phyloP scores from a whole-genome alignment of 2,888 invertebrate genomes.

The Pheosia gnoma region DNA sequence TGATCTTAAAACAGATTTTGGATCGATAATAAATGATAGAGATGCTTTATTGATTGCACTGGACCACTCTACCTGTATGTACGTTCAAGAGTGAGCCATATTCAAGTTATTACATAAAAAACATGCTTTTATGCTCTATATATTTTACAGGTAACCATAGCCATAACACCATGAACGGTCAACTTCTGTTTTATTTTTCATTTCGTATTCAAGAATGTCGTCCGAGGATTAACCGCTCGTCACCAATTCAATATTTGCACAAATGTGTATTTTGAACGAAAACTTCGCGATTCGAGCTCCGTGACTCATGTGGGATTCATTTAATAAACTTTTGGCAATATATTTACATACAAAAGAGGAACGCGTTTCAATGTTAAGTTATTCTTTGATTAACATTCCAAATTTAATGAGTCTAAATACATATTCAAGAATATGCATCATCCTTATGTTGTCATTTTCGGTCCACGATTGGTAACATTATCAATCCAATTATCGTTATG shows the following conservation, averaged over 20 bases:
- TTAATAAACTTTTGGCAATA: neutral
- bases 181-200: neutral
- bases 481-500: no score
- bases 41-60: no score
- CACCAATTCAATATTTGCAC: constrained; percentile 14
- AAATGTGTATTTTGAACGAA: constrained; percentile 14
- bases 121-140: neutral
- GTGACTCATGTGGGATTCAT: constrained; percentile 10
- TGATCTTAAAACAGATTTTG: no score
- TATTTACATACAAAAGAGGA: neutral
- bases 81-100: no score
- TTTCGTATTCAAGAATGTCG: neutral
- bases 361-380: neutral
- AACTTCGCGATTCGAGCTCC: neutral
- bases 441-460: no score
- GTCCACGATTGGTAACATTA: no score
- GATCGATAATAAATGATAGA: no score
- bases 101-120: no score
- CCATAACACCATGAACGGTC: neutral
- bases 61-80: no score
- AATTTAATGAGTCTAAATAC: no score
- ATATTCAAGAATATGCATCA: no score
- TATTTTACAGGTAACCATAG: neutral
- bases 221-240: constrained; percentile 20
- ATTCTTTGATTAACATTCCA: neutral